phyloP scores from a whole-genome alignment of 2,888 invertebrate species.

The Scaptomyza tumidula region DNA sequence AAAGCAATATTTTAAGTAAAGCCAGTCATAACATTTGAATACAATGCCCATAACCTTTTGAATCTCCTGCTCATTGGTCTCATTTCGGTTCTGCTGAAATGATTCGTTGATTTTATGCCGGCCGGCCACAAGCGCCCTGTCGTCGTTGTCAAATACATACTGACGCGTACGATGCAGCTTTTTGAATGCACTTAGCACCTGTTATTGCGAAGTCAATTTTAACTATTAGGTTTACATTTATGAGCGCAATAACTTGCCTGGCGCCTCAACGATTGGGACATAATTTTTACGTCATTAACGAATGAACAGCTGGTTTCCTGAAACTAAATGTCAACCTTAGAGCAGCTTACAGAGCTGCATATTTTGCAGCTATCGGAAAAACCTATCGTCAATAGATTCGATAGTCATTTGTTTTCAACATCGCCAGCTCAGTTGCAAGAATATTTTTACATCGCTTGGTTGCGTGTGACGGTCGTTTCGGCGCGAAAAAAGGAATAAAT shows the following conservation, averaged over 20 bases:
- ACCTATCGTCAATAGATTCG: constrained; percentile 19
- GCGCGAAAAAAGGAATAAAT: constrained; percentile 13
- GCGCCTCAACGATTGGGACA: constrained; percentile 71
- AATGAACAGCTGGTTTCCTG: constrained; percentile 14
- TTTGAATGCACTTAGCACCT: constrained; percentile 90
- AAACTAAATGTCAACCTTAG: constrained; percentile 5
- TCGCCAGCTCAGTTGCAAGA: constrained; percentile 45
- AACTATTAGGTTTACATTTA: constrained; percentile 9
- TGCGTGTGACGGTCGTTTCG: constrained; percentile 26
- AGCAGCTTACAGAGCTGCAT: constrained; percentile 4
- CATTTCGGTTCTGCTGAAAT: constrained; percentile 88
- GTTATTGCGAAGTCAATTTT: not conserved
- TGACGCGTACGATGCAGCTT: constrained; percentile 89
- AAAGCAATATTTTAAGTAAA: constrained; percentile 16
- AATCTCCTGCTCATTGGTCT: constrained; percentile 87
- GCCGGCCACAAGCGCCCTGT: constrained; percentile 87
- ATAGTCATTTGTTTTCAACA: constrained; percentile 46
- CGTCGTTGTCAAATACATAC: constrained; percentile 89
- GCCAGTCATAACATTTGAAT: too few species aligned
- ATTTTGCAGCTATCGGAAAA: constrained; percentile 16
- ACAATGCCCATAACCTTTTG: constrained; percentile 85
- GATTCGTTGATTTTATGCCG: constrained; percentile 91
- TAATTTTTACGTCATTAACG: constrained; percentile 46
- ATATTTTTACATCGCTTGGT: constrained; percentile 28
- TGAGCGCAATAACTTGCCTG: constrained; percentile 56